Evolutionary conservation across 2,797 vertebrate species (phyloP).

Genomic region (Astyanax mexicanus): DNA sequence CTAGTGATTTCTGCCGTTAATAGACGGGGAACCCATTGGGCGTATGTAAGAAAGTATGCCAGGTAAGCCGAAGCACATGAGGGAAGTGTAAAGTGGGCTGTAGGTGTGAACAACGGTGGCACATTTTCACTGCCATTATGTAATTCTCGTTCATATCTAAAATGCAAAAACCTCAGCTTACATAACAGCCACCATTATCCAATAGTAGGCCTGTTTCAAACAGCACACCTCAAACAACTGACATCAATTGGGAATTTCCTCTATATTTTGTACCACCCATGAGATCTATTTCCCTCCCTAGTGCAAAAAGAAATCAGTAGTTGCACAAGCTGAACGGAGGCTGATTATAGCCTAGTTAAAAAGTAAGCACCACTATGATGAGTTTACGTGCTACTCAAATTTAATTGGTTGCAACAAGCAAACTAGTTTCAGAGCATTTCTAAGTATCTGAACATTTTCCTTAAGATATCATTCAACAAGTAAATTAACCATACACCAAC

Average conservation of each 20-base stretch:
- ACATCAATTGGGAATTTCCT: not conserved
- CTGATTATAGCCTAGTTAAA: too few species aligned
- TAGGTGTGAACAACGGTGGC: not conserved
- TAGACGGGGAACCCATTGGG: not conserved
- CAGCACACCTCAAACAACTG: not conserved
- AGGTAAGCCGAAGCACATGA: not conserved
- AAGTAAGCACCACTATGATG: too few species aligned
- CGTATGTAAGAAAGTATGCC: not conserved
- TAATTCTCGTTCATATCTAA: not conserved
- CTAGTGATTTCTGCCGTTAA: not conserved
- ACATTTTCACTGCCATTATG: not conserved
- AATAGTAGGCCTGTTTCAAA: not conserved
- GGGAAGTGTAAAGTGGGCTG: not conserved
- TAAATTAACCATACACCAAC: too few species aligned
- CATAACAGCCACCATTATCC: conserved; percentile 6
- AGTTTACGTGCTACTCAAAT: too few species aligned
- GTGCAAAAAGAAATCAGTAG: too few species aligned
- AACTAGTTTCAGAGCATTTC: too few species aligned
- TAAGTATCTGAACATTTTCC: too few species aligned
- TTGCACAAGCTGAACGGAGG: too few species aligned
- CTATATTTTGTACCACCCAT: not conserved
- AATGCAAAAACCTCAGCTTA: not conserved
- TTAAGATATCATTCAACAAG: too few species aligned
- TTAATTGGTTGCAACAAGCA: too few species aligned
- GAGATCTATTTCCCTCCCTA: too few species aligned